Evolutionary conservation across 2,888 invertebrate species (phyloP), one percentile per base, ranked within the genome.

Genomic region (Chrysina gloriosa): DNA sequence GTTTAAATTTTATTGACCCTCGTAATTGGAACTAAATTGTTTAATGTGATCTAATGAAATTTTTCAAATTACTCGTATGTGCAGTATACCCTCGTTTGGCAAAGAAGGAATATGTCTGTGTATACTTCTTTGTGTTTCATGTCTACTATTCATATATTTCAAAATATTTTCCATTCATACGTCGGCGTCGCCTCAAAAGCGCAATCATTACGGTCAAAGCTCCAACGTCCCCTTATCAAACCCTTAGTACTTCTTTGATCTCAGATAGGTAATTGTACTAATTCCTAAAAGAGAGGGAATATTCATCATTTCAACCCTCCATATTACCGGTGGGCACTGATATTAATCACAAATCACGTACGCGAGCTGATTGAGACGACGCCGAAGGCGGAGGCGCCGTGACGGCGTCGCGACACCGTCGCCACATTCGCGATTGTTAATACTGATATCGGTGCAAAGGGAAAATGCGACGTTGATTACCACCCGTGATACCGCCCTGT

Each of bases 291-390:
- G 29, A 42, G n/a, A 9, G 19, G 23, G 36, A 42, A 14, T n/a
- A 61, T 42, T 11, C 27, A 42, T 61, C 45, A 61, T 42, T 27
- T 14, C 42, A 27, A 42, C 58, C 42, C 58, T 25, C 25, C 9
- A 21, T 34, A 27, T 52, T 27, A 58, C 11, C 14, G 23, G 36
- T 16, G 16, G 31, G 9, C 31, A 14, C 7, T 16, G 27, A 3
- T 39, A 45, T 61, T 52, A 31, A 52, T 52, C 29, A 52, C 42
- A 29, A 61, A 61, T 61, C 42, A 61, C 58, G 25, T 61, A 42
- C 58, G 25, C 27, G 27, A 19, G 58, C 19, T 61, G 58, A 61
- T 61, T 61, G 27, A 61, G 42, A 42, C 42, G 58, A 6, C 31
- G 27, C 31, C 16, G 31, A 2, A 3, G 52, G 45, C 45, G 21